Conservation (phyloP, 2,113 vertebrate genomes). For the Anoplopoma fimbria region DNA sequence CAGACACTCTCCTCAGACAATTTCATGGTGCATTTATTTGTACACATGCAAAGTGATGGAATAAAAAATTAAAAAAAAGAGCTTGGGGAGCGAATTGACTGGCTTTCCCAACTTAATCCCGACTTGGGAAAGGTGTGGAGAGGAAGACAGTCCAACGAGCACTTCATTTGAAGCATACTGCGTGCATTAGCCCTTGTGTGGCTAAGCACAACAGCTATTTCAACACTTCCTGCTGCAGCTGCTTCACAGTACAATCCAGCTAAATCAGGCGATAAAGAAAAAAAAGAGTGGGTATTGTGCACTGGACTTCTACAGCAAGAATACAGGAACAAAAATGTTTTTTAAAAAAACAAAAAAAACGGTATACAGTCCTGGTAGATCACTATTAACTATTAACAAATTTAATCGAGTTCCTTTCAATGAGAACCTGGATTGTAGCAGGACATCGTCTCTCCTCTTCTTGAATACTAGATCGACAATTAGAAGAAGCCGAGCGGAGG, state of each 20-base stretch:
- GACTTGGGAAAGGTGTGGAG: neutral
- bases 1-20: neutral
- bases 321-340: neutral
- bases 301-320: neutral
- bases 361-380: neutral
- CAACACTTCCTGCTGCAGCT: neutral
- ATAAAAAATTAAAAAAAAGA: neutral
- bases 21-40: neutral
- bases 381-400: too few species aligned
- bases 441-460: too few species aligned
- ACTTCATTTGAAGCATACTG: neutral
- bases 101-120: neutral
- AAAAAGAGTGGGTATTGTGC: neutral
- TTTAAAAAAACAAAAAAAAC: too few species aligned
- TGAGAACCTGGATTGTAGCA: too few species aligned
- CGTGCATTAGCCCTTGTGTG: neutral
- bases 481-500: too few species aligned
- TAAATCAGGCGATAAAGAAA: neutral
- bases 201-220: neutral
- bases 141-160: neutral
- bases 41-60: neutral
- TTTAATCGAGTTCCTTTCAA: too few species aligned
- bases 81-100: neutral
- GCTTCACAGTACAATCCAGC: neutral
- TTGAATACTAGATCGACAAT: too few species aligned